These are phyloP conservation scores for Alosa sapidissima DNA, from an alignment of 2,797 vertebrate genomes.

Conservation along the genomic window DNA sequence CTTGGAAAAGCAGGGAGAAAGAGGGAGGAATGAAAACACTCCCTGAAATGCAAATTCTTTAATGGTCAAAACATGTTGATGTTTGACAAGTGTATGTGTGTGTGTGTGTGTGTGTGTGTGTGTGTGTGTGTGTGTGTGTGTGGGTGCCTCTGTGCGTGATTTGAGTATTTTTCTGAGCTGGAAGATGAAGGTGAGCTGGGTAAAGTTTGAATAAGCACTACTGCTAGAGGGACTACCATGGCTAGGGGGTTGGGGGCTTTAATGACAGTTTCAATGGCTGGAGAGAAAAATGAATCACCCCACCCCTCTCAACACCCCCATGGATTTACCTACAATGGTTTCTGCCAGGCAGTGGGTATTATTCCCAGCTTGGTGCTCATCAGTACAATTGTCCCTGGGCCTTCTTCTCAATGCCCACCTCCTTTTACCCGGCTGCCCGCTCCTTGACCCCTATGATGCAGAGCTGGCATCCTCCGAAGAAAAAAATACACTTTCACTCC, in stretches of 20 bases:
- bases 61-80: slow-evolving; percentile 76
- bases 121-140: background rate
- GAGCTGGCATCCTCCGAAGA: background rate
- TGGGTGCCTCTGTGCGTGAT: slow-evolving; percentile 38
- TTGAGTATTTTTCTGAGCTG: background rate
- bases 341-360: slow-evolving; percentile 58
- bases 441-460: background rate
- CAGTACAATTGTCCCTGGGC: slow-evolving; percentile 56
- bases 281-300: background rate
- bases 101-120: slow-evolving; percentile 42
- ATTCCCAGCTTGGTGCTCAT: slow-evolving; percentile 55
- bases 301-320: background rate
- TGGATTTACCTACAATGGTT: slow-evolving; percentile 56
- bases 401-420: background rate
- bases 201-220: background rate
- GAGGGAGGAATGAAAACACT: slow-evolving; percentile 60
- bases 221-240: no score
- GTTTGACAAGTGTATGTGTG: slow-evolving; percentile 71
- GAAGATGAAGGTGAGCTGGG: background rate
- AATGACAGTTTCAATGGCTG: background rate
- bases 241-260: background rate
- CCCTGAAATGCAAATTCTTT: slow-evolving; percentile 76
- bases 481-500: background rate
- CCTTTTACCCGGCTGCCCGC: background rate
- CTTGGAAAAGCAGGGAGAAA: background rate